A percentile compares a stretch with the other conserved stretches of the same genome.
Conservation (phyloP, 2,888 invertebrate species). For the Nomada lathburiana region DNA sequence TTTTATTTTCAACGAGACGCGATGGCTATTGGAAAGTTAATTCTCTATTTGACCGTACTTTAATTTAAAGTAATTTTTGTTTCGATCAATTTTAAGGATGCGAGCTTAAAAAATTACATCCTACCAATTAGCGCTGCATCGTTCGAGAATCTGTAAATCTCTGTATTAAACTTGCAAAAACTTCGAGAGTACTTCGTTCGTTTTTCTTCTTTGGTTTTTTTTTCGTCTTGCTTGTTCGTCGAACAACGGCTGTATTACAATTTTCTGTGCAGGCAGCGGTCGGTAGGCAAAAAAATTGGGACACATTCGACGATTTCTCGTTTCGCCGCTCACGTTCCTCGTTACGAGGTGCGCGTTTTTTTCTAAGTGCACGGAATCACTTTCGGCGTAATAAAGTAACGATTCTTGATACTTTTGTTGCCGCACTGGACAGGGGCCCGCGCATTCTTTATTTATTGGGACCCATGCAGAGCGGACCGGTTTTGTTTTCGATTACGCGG, state of each 20-base stretch:
- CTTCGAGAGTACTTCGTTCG: background rate
- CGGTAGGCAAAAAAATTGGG: conserved; percentile 1
- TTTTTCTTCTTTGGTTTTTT: too few relatives aligned
- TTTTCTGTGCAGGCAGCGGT: background rate
- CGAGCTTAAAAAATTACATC: too few relatives aligned
- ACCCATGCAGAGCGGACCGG: conserved; percentile 27
- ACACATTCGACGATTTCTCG: background rate
- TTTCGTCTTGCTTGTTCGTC: too few relatives aligned
- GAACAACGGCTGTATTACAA: background rate
- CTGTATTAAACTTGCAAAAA: background rate
- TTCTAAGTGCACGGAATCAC: conserved; percentile 21
- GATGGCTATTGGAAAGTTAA: too few relatives aligned
- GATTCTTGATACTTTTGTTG: conserved; percentile 40
- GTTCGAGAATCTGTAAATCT: background rate
- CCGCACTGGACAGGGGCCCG: conserved; percentile 7
- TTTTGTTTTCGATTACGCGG: conserved; percentile 32
- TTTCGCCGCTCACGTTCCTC: background rate
- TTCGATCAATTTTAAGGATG: too few relatives aligned
- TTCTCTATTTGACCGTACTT: too few relatives aligned
- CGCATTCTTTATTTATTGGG: conserved; percentile 23
- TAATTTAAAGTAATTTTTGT: too few relatives aligned
- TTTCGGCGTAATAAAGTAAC: conserved; percentile 42
- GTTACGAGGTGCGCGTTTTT: conserved; percentile 17
- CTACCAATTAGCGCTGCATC: background rate
- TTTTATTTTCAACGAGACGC: too few relatives aligned